Conservation (phyloP, 2,113 vertebrate species). For the Pseudolaguvia tuberculata region DNA sequence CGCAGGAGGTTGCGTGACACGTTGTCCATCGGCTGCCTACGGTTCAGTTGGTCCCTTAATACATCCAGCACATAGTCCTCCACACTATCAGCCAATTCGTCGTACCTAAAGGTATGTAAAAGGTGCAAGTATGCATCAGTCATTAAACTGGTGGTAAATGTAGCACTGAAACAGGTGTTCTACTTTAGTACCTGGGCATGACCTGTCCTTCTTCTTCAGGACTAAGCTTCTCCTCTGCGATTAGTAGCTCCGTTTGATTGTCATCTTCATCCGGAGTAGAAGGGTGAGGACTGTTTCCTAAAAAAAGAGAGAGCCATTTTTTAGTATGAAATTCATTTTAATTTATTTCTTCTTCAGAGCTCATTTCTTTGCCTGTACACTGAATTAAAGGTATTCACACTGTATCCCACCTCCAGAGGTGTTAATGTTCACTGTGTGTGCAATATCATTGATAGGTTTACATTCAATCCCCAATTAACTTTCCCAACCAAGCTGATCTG, state of each 20-base stretch:
- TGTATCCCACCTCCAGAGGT: no score
- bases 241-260: slow-evolving; percentile 88
- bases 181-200: slow-evolving; percentile 82
- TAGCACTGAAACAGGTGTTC: not conserved
- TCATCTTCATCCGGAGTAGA: slow-evolving; percentile 95
- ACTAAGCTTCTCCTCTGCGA: slow-evolving; percentile 95
- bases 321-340: no score
- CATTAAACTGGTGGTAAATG: not conserved
- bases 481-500: no score
- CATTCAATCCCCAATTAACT: no score
- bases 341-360: no score
- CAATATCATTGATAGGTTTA: no score
- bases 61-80: slow-evolving; percentile 95
- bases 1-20: slow-evolving; percentile 94
- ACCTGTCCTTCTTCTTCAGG: slow-evolving; percentile 91
- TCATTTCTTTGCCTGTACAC: no score
- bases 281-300: slow-evolving; percentile 94
- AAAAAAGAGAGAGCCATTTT: not conserved
- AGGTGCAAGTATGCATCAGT: not conserved
- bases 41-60: slow-evolving; percentile 90
- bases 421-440: no score
- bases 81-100: slow-evolving; percentile 89
- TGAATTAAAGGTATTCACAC: no score
- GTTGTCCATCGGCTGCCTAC: slow-evolving; percentile 94
- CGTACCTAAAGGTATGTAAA: slow-evolving; percentile 72